Base-by-base conservation (phyloP, 1,140 invertebrate genomes). In the Diabrotica virgifera region DNA sequence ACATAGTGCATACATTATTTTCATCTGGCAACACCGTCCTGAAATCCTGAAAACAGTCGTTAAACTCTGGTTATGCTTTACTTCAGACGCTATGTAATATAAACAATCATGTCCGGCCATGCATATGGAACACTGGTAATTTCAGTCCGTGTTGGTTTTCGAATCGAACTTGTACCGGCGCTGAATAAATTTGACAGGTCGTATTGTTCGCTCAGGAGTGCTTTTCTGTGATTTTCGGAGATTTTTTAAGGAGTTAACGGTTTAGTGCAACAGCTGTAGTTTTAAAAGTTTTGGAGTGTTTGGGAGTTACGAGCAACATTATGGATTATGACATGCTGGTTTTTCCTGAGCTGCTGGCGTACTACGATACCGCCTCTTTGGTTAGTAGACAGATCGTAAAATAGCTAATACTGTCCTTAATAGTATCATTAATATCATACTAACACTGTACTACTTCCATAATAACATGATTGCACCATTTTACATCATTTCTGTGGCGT, bases 311-410 rank as follows among this genome's bases (percentile, higher is more conserved):
- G 35, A 38, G 11, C 12, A 53, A 36, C 35, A 67, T 58, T 56
- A 78, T 78, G 77, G 77, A 78, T 78, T 78, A 78, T 70, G 77
- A 78, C 59, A 72, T 78, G 70, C 62, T 78, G 50, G 68, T 77
- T 50, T 77, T 74, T 70, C 77, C 77, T 36, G 77, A 78, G 60
- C 72, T 78, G 57, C 53, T 77, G 64, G 71, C 75, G 6, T 78
- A 78, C 63, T 78, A 78, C 66, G 77, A 78, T 59, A 56, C 63
- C 9, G 59, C 63, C n/a, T 65, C 65, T 62, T 63, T 75, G 75
- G 75, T 76, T 64, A 68, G 74, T 74, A 68, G 37, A 24, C 24
- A 24, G 24, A 24, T 24, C 24, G 4, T 24, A 24, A 24, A 24
- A 24, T 24, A 1, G 1, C 1, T 24, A 24, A 24, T 24, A 24